Conservation (phyloP, 53 echinoderm and acorn worm genomes). For the Stichopus horrens region DNA sequence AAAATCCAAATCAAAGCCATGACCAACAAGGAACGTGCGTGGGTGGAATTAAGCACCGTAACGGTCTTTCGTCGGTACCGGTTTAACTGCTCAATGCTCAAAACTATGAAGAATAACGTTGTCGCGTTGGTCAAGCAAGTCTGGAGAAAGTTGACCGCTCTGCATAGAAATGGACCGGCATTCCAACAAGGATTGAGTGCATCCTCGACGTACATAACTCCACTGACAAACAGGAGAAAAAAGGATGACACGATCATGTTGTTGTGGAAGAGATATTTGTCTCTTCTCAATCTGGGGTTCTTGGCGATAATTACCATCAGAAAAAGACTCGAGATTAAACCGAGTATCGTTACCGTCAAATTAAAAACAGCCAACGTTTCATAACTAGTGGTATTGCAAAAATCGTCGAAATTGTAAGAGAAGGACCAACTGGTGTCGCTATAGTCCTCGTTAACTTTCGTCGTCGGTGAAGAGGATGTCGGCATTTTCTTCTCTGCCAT, state of each 20-base stretch:
- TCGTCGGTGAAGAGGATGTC: no score
- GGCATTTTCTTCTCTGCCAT: no score
- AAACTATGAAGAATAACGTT: neutral
- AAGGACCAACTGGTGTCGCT: neutral
- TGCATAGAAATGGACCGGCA: neutral
- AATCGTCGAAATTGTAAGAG: neutral
- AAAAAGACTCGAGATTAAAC: neutral
- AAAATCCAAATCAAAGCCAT: neutral
- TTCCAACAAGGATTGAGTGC: conserved; percentile 32
- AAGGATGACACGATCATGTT: neutral
- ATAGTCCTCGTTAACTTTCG: neutral
- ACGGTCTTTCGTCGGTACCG: conserved; percentile 10
- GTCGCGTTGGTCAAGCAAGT: neutral
- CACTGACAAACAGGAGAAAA: conserved; percentile 10
- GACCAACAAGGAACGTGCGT: conserved; percentile 2
- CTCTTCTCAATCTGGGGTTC: conserved; percentile 6
- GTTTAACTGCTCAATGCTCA: conserved; percentile 13
- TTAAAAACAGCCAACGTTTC: conserved; percentile 10
- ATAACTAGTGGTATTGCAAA: neutral
- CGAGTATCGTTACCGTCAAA: neutral
- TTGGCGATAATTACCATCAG: conserved; percentile 16
- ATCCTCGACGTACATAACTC: conserved; percentile 8
- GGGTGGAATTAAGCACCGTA: conserved; percentile 19
- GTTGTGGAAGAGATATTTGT: conserved; percentile 11
- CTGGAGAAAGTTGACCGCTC: neutral